These are phyloP conservation scores for Theristicus caerulescens DNA, from an alignment of 2,113 vertebrate genomes.

Conservation along the genomic window DNA sequence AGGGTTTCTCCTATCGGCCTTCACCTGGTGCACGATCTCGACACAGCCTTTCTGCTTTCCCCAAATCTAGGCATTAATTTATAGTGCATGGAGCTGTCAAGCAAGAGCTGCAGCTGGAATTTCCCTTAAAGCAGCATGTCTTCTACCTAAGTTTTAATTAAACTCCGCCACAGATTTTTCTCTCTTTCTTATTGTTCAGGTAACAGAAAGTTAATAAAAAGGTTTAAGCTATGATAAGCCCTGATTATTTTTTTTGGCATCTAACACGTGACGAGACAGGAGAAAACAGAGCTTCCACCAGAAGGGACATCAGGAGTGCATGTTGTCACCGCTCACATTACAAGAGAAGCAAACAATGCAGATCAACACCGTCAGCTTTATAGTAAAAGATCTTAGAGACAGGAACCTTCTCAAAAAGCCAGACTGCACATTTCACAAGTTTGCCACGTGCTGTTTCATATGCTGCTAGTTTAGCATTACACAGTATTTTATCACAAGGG, in stretches of 20 bases:
- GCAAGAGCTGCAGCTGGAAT: background rate
- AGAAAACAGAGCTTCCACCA: background rate
- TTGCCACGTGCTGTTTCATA: background rate
- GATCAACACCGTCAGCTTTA: background rate
- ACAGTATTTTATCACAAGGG: background rate
- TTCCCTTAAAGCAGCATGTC: background rate
- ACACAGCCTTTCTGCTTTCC: background rate
- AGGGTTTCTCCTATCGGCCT: background rate
- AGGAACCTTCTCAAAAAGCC: background rate
- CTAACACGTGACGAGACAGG: background rate
- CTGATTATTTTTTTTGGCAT: accelerated
- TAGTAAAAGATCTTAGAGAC: background rate
- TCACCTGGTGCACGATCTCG: background rate
- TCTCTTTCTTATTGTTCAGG: background rate
- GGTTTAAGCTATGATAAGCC: background rate
- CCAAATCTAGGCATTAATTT: background rate
- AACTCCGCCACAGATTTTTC: background rate
- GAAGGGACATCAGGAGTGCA: background rate
- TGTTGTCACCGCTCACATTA: background rate
- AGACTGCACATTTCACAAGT: background rate
- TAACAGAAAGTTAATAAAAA: background rate
- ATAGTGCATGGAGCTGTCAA: background rate
- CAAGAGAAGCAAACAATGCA: background rate
- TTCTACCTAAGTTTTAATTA: background rate
- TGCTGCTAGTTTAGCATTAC: background rate